These are phyloP conservation scores for Amorpha juglandis DNA, from an alignment of 2,888 invertebrate genomes.

Conservation along the genomic window DNA sequence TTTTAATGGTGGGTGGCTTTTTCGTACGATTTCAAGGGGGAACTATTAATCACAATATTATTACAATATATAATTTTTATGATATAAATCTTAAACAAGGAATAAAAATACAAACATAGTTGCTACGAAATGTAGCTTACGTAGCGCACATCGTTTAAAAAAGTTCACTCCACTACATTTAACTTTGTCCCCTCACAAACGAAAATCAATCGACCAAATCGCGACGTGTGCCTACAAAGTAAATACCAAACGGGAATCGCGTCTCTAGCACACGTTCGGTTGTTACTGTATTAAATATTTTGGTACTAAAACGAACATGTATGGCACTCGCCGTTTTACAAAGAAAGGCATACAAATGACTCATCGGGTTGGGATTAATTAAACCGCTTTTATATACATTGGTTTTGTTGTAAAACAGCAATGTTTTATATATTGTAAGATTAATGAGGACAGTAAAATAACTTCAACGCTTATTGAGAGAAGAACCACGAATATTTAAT, in stretches of 20 bases:
- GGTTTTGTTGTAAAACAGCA: background rate
- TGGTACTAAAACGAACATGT: constrained; percentile 15
- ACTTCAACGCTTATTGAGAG: too few relatives aligned
- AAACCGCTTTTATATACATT: background rate
- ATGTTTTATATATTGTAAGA: background rate
- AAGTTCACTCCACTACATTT: constrained; percentile 58
- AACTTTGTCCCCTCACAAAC: constrained; percentile 51
- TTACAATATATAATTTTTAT: background rate
- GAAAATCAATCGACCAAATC: constrained; percentile 54
- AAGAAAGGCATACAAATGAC: constrained; percentile 13
- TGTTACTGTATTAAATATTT: constrained; percentile 31
- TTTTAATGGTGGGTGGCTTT: too few relatives aligned
- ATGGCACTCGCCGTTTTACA: background rate
- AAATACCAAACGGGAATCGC: constrained; percentile 36
- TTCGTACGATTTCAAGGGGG: background rate
- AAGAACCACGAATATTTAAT: too few relatives aligned
- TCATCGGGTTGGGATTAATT: constrained; percentile 17
- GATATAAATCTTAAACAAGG: background rate
- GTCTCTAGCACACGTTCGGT: constrained; percentile 43
- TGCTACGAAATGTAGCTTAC: background rate
- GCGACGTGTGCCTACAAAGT: constrained; percentile 43
- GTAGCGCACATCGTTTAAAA: constrained; percentile 6
- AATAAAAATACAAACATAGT: background rate
- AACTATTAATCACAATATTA: background rate
- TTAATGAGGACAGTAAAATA: too few relatives aligned